Evolutionary conservation across 2,797 vertebrate genomes (phyloP).

Genomic region (Poecilia velifera): DNA sequence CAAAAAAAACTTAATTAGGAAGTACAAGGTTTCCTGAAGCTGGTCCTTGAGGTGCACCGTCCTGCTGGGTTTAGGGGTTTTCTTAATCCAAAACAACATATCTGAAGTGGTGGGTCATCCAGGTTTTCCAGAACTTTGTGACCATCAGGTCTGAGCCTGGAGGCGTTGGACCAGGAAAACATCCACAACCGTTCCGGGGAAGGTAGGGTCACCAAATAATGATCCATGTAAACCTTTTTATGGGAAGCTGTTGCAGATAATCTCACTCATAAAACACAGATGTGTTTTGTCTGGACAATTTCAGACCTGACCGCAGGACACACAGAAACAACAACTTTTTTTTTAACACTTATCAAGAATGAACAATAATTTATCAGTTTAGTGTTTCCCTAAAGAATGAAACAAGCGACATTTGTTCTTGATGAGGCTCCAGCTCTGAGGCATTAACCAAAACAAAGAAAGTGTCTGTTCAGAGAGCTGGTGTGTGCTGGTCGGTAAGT

Average conservation of each 20-base stretch:
- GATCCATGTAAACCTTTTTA: not conserved
- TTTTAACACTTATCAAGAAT: not conserved
- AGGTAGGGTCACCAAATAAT: not conserved
- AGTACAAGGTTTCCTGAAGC: not conserved
- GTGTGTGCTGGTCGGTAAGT: constrained; percentile 17
- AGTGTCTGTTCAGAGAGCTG: constrained; percentile 36
- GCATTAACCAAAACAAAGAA: constrained; percentile 35
- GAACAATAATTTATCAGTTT: not conserved
- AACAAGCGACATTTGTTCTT: not conserved
- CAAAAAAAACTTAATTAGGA: not conserved
- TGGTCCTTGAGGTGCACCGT: not conserved
- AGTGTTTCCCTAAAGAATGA: not conserved
- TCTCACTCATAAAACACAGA: not conserved
- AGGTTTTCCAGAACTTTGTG: not conserved
- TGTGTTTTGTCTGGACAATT: not conserved
- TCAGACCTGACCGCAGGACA: not conserved
- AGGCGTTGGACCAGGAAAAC: not conserved
- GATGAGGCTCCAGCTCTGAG: constrained; percentile 26
- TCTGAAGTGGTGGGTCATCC: not conserved
- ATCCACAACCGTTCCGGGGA: not conserved
- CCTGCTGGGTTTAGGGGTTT: not conserved
- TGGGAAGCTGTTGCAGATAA: not conserved
- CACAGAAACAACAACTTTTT: not conserved
- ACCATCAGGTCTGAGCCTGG: not conserved
- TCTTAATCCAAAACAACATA: not conserved